These are phyloP conservation scores for Notodonta ziczac DNA, from an alignment of 2,888 invertebrate genomes.

Conservation along the genomic window DNA sequence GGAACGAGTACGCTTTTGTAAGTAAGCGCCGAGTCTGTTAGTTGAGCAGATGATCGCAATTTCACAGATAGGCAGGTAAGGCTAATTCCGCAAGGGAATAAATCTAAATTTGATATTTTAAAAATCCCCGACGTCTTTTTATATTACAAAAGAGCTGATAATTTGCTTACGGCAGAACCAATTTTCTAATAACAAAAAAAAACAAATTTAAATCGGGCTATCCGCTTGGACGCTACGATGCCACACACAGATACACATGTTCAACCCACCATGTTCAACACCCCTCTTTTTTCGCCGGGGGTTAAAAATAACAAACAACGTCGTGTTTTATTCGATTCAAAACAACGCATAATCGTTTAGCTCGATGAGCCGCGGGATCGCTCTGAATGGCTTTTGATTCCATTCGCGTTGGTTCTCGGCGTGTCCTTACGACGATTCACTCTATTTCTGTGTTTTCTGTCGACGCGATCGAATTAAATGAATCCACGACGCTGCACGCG, in stretches of 20 bases:
- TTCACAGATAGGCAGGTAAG: background rate
- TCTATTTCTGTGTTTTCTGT: constrained; percentile 40
- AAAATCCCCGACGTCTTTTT: too few relatives aligned
- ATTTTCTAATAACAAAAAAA: too few relatives aligned
- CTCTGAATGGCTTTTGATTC: constrained; percentile 53
- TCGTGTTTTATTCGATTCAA: constrained; percentile 38
- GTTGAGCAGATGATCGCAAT: background rate
- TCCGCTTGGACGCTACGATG: too few relatives aligned
- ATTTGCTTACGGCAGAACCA: too few relatives aligned
- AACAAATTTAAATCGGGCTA: too few relatives aligned
- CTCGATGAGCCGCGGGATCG: constrained; percentile 39
- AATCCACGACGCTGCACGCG: constrained; percentile 57
- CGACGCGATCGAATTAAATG: constrained; percentile 55
- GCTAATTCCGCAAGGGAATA: constrained; percentile 5
- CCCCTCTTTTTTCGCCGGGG: too few relatives aligned
- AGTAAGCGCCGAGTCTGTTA: background rate
- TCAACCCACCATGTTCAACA: too few relatives aligned
- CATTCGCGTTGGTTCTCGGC: constrained; percentile 47
- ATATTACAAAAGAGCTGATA: too few relatives aligned
- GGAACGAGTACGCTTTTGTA: background rate
- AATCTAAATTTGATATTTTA: too few relatives aligned
- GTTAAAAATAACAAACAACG: constrained; percentile 35
- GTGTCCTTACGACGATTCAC: constrained; percentile 35
- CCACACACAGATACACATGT: too few relatives aligned
- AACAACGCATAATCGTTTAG: constrained; percentile 40